Base-by-base conservation (phyloP, 2,797 vertebrate species). In the Lindbergichthys nudifrons region DNA sequence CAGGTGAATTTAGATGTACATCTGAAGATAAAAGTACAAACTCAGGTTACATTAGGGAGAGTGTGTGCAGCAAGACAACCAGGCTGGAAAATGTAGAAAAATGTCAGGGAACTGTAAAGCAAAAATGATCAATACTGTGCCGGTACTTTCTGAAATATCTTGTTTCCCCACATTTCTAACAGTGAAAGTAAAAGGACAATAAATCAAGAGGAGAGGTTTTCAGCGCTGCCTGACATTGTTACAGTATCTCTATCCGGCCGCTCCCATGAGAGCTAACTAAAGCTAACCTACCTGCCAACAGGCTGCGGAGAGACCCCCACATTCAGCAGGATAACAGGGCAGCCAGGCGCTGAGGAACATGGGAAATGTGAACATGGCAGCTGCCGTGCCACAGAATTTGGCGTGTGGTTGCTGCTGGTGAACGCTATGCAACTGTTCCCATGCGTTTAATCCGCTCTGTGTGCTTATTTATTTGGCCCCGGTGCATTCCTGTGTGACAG, bases 401-500 rank as follows among this genome's bases (percentile, higher is more conserved):
- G 16, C 23, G 8, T 75, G 70, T 26, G 83, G 75, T 76, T 15
- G 62, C 61, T 52, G 78, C 61, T 52, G 78, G 50, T 61, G 59
- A 73, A 51, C 26, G 2, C 39, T 12, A 19, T 39, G 74, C 76
- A 68, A 66, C 70, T 13, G 65, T 86, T 86, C 83, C 81, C 84
- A 80, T 73, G 80, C 65, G 57, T 73, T 81, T 43, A 60, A 74
- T 69, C 62, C 32, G 61, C 78, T 56, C 39, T 50, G 67, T 12
- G 45, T 42, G 61, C 62, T 68, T 65, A 71, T 83, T 87, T 86
- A 76, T 81, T 72, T 67, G 75, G 64, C 60, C 32, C 65, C 3
- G 43, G 41, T 48, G 46, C 83, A 83, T 89, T 89, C 83, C 75
- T 88, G 73, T 65, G 79, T 81, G 82, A 81, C 73, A 81, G 77